phyloP scores from a whole-genome alignment of 2,113 vertebrate genomes.

The Gymnorhina tibicen region DNA sequence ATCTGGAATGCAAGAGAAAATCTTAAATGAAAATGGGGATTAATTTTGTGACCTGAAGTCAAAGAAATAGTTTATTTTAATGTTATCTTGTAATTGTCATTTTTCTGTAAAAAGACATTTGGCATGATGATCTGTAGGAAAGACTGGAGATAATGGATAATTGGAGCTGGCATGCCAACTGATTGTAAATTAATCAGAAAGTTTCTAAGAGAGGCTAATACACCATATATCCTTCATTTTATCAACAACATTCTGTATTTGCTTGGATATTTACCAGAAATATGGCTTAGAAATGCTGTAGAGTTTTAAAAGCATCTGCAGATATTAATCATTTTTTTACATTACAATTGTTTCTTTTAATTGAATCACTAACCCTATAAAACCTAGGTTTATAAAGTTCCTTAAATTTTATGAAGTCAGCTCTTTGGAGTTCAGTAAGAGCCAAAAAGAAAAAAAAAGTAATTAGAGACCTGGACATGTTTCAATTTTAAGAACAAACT shows the following conservation, averaged over 20 bases:
- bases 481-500: not conserved
- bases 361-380: not conserved
- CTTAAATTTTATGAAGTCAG: not conserved
- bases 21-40: not conserved
- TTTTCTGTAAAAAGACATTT: not conserved
- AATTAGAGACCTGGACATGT: not conserved
- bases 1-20: not conserved
- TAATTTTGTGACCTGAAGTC: not conserved
- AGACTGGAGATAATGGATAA: not conserved
- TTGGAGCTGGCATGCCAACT: not conserved
- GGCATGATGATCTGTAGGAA: not conserved
- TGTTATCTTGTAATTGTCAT: not conserved
- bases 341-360: not conserved
- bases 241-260: not conserved
- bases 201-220: not conserved
- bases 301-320: not conserved
- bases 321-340: not conserved
- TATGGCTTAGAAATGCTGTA: not conserved
- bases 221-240: not conserved
- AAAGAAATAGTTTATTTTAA: not conserved
- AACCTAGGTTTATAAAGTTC: not conserved
- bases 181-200: not conserved
- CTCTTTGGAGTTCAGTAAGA: not conserved
- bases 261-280: not conserved
- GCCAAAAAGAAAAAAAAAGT: not conserved